phyloP scores from a whole-genome alignment of 2,113 vertebrate genomes.

The Neodon shergylaensis region DNA sequence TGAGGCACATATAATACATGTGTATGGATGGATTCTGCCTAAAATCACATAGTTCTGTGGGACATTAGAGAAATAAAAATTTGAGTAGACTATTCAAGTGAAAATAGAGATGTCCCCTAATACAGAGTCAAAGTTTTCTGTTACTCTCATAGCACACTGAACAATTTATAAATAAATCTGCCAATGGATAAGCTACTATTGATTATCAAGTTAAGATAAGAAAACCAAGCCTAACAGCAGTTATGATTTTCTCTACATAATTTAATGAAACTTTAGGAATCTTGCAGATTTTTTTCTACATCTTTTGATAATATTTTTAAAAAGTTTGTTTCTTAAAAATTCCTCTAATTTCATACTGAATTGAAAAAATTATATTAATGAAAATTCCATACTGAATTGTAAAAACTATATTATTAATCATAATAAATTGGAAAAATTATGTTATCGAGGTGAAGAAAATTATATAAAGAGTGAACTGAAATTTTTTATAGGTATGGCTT shows the following conservation, averaged over 20 bases:
- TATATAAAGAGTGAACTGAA: neutral
- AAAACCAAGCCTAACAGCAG: neutral
- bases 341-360: neutral
- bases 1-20: neutral
- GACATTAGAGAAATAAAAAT: neutral
- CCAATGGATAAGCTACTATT: neutral
- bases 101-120: neutral
- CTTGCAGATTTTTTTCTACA: neutral
- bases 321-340: neutral
- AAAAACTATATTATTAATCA: neutral
- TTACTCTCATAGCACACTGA: neutral
- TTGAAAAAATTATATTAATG: neutral
- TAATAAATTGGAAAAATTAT: neutral
- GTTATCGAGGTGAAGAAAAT: neutral
- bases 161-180: neutral
- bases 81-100: neutral
- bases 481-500: neutral
- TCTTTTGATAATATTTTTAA: slow-evolving; percentile 28
- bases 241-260: neutral
- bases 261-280: neutral
- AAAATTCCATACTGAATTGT: too few species aligned
- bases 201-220: neutral
- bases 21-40: neutral
- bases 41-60: neutral
- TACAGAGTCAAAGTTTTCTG: neutral